Evolutionary conservation across 2,888 invertebrate species (phyloP).

Genomic region (Arge pagana): DNA sequence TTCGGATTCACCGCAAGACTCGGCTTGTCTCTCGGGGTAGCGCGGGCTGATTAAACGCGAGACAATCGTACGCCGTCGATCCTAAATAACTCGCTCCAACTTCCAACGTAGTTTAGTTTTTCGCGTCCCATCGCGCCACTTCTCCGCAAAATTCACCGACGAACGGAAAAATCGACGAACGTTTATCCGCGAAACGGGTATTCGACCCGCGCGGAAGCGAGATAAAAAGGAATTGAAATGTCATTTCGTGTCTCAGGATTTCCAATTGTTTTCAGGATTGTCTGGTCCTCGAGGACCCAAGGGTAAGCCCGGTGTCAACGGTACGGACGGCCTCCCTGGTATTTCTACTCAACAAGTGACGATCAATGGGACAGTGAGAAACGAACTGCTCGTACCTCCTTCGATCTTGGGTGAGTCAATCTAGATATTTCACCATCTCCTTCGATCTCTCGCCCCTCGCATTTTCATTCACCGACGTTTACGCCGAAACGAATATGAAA

Average conservation of each 20-base stretch:
- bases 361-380: constrained; percentile 64
- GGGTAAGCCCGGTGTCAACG: constrained; percentile 66
- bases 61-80: too few relatives aligned
- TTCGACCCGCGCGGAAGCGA: too few relatives aligned
- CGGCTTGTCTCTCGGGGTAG: too few relatives aligned
- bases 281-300: constrained; percentile 68
- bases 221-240: constrained; percentile 37
- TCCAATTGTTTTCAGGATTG: constrained; percentile 27
- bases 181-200: not conserved
- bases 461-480: too few relatives aligned
- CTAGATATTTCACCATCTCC: too few relatives aligned
- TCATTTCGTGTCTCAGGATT: constrained; percentile 17
- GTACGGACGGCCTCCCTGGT: constrained; percentile 72
- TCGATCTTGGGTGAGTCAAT: constrained; percentile 72
- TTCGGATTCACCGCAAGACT: too few relatives aligned
- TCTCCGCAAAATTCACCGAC: too few relatives aligned
- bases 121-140: too few relatives aligned
- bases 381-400: constrained; percentile 81
- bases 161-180: not conserved
- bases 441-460: too few relatives aligned
- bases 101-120: too few relatives aligned
- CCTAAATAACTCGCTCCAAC: too few relatives aligned
- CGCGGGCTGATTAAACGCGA: too few relatives aligned
- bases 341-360: constrained; percentile 74
- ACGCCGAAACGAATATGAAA: not conserved